Conservation (phyloP, 2,113 vertebrate genomes). For the Bucco capensis region DNA sequence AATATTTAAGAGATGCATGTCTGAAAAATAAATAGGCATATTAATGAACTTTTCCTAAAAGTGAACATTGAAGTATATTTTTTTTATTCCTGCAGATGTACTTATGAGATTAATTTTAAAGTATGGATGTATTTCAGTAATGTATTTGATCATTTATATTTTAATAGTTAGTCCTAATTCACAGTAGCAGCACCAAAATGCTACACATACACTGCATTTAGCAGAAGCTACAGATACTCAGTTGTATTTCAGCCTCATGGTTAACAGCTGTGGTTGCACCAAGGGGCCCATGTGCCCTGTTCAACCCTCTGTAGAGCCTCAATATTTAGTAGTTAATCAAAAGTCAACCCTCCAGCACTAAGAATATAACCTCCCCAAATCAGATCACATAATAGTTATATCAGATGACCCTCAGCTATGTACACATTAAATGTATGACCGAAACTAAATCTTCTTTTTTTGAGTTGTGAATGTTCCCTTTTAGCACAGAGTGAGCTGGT, state of each 20-base stretch:
- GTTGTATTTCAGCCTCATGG: background rate
- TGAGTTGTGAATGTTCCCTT: background rate
- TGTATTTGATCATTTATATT: background rate
- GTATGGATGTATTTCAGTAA: background rate
- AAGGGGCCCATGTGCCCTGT: background rate
- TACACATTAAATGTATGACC: background rate
- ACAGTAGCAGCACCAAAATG: background rate
- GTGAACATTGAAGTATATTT: background rate
- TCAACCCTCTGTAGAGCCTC: too few relatives aligned
- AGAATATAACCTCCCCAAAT: background rate
- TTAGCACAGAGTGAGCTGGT: background rate
- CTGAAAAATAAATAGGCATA: background rate
- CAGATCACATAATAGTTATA: background rate
- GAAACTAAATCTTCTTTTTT: background rate
- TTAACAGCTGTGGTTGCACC: background rate
- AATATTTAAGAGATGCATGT: background rate
- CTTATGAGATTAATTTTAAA: background rate
- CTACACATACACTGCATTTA: too few relatives aligned
- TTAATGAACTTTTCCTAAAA: background rate
- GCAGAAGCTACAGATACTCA: background rate
- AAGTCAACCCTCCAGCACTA: background rate
- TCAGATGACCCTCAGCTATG: background rate
- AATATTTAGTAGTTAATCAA: background rate
- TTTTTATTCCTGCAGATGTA: background rate
- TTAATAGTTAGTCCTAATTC: background rate